phyloP scores from a whole-genome alignment of 2,888 invertebrate genomes.

The Ennomos erosarius region DNA sequence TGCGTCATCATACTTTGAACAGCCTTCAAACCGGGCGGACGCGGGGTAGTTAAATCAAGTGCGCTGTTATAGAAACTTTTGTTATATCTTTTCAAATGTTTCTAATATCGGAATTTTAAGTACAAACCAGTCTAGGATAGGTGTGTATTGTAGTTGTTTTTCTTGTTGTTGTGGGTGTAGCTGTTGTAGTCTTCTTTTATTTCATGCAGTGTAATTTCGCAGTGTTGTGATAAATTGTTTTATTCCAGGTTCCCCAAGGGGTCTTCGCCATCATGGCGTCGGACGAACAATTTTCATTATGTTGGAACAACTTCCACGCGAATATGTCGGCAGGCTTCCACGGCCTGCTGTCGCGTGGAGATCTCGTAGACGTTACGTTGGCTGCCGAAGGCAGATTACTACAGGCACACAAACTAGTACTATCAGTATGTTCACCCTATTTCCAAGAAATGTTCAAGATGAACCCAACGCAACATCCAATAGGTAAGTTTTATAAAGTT shows the following conservation, averaged over 20 bases:
- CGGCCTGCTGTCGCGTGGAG: conserved; percentile 88
- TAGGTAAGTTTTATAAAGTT: conserved; percentile 83
- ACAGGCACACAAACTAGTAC: conserved; percentile 89
- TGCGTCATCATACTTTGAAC: conserved; percentile 80
- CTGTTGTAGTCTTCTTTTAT: no score
- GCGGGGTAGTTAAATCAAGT: conserved; percentile 59
- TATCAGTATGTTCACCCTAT: conserved; percentile 90
- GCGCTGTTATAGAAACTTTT: conserved; percentile 63
- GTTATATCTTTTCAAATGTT: conserved; percentile 75
- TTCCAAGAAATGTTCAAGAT: conserved; percentile 90
- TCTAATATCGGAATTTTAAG: conserved; percentile 78
- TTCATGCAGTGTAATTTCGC: no score
- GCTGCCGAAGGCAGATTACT: conserved; percentile 89
- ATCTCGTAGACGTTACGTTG: conserved; percentile 89
- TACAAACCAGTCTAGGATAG: conserved; percentile 83
- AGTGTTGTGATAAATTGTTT: conserved; percentile 1
- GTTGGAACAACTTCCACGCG: conserved; percentile 91
- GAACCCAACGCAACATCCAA: conserved; percentile 88
- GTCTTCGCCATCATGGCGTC: conserved; percentile 88
- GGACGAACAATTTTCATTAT: conserved; percentile 90
- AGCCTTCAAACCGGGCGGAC: conserved; percentile 78
- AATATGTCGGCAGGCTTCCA: conserved; percentile 90
- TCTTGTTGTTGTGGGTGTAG: background rate
- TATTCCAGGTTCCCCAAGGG: conserved; percentile 65
- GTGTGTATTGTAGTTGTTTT: conserved; percentile 44